A percentile compares a stretch with the other conserved stretches of the same genome.
Conservation (phyloP, 2,888 invertebrate species). For the Latrodectus elegans region DNA sequence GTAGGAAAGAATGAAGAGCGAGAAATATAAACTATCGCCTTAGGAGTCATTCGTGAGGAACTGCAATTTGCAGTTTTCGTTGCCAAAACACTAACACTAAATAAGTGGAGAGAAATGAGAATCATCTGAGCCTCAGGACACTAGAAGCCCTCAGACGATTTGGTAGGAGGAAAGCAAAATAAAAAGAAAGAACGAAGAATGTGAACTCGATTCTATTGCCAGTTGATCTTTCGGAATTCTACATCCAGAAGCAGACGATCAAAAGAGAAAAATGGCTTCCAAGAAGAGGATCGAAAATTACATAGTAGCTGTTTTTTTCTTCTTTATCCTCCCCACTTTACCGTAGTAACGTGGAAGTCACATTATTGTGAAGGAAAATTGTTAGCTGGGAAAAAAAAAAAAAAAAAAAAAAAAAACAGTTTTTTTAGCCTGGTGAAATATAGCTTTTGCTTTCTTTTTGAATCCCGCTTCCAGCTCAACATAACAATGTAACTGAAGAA, state of each 20-base stretch:
- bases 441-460: slow-evolving; percentile 22
- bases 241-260: slow-evolving; percentile 13
- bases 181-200: slow-evolving; percentile 33
- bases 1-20: slow-evolving; percentile 37
- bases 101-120: slow-evolving; percentile 43
- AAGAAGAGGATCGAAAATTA: slow-evolving; percentile 52
- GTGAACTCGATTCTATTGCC: slow-evolving; percentile 52
- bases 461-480: no score
- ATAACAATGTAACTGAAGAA: no score
- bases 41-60: slow-evolving; percentile 57
- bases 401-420: slow-evolving; percentile 1
- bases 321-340: neutral
- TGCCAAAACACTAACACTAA: slow-evolving; percentile 65
- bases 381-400: slow-evolving; percentile 10
- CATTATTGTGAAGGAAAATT: slow-evolving; percentile 36
- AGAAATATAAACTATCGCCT: slow-evolving; percentile 62
- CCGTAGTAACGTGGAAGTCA: slow-evolving; percentile 52
- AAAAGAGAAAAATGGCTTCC: slow-evolving; percentile 46
- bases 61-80: slow-evolving; percentile 66
- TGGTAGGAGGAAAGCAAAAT: neutral
- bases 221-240: slow-evolving; percentile 29
- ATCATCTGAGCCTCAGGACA: slow-evolving; percentile 44
- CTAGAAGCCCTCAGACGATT: slow-evolving; percentile 7
- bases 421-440: slow-evolving; percentile 27
- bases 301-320: slow-evolving; percentile 48